phyloP scores from a whole-genome alignment of 2,797 vertebrate species.

The Malurus leucopterus region DNA sequence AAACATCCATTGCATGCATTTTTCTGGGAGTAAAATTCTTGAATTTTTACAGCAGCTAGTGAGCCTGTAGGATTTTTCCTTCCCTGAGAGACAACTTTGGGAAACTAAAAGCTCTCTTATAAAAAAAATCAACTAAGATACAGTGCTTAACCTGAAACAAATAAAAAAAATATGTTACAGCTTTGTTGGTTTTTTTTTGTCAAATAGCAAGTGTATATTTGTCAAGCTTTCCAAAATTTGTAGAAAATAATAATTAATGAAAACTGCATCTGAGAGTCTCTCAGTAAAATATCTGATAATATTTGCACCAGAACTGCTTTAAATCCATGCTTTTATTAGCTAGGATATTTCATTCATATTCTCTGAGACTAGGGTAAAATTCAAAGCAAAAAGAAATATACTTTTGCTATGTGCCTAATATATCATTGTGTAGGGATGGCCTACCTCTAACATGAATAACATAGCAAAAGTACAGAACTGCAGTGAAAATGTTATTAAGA shows the following conservation, averaged over 20 bases:
- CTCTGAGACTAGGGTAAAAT: background rate
- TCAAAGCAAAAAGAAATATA: background rate
- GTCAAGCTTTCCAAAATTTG: background rate
- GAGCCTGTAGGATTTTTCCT: background rate
- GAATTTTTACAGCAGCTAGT: background rate
- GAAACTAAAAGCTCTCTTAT: background rate
- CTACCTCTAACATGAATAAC: background rate
- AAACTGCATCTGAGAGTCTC: background rate
- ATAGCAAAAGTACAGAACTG: background rate
- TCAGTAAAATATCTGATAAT: background rate
- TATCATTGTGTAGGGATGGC: background rate
- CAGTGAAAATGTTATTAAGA: background rate
- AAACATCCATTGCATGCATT: background rate
- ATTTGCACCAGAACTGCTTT: background rate
- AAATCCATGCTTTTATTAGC: background rate
- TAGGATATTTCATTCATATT: background rate
- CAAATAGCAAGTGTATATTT: background rate
- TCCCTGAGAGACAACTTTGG: background rate
- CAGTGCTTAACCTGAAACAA: background rate
- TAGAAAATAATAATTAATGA: background rate
- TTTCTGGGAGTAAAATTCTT: background rate
- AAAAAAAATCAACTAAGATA: background rate
- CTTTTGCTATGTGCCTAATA: background rate
- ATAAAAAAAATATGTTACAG: background rate
- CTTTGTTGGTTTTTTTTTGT: background rate